Evolutionary conservation across 2,888 invertebrate species (phyloP).

Genomic region (Unio pictorum): DNA sequence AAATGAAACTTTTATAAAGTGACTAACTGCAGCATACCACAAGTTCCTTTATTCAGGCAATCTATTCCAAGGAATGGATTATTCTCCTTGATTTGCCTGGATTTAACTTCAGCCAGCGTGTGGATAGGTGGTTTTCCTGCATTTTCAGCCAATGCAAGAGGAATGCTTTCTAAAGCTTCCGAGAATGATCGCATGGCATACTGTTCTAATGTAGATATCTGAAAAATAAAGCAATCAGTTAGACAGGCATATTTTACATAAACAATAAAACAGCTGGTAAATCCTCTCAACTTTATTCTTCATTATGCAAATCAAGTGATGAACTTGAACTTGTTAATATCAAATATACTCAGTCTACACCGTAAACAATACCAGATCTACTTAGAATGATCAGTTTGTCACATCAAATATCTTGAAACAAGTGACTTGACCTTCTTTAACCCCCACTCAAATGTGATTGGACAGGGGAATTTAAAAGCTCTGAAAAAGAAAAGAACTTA

Average conservation of each 20-base stretch:
- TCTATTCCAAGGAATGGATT: conserved; percentile 94
- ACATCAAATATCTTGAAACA: too few relatives aligned
- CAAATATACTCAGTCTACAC: too few relatives aligned
- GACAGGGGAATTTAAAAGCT: too few relatives aligned
- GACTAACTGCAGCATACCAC: conserved; percentile 68
- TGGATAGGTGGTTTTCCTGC: conserved; percentile 94
- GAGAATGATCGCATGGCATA: conserved; percentile 97
- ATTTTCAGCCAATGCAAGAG: conserved; percentile 96
- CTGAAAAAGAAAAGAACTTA: too few relatives aligned
- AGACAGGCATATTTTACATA: neutral
- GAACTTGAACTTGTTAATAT: too few relatives aligned
- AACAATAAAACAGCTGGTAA: neutral
- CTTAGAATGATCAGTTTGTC: too few relatives aligned
- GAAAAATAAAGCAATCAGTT: conserved; percentile 24
- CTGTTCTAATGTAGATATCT: conserved; percentile 90
- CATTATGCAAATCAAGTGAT: too few relatives aligned
- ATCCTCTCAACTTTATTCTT: too few relatives aligned
- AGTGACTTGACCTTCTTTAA: too few relatives aligned
- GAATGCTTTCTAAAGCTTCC: conserved; percentile 95
- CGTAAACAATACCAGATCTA: too few relatives aligned
- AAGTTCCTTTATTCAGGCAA: conserved; percentile 87
- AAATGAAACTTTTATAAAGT: neutral
- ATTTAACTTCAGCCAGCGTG: conserved; percentile 87
- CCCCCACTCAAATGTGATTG: too few relatives aligned
- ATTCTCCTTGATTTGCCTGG: conserved; percentile 87